Percentiles rank a stretch among this genome's conserved stretches.
phyloP scores from a whole-genome alignment of 92 coral and sea anemone genomes.

The Muricea muricata region DNA sequence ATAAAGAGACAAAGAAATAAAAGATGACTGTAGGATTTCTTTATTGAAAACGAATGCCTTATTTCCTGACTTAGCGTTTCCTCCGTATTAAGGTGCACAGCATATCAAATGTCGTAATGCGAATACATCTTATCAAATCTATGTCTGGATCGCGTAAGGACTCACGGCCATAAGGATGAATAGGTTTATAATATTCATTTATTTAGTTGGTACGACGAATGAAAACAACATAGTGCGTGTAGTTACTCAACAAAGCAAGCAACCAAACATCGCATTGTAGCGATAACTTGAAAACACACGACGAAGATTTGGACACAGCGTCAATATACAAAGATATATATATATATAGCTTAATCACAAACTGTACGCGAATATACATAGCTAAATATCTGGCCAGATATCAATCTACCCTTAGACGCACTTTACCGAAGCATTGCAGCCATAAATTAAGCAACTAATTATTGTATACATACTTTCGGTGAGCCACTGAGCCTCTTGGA shows the following conservation, averaged over 20 bases:
- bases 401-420: neutral
- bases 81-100: no score
- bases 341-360: neutral
- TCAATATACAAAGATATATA: no score
- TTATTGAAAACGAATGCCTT: neutral
- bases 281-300: neutral
- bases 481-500: neutral
- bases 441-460: neutral
- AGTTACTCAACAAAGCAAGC: neutral
- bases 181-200: neutral
- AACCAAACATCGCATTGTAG: neutral
- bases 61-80: neutral
- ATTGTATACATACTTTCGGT: neutral
- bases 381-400: neutral
- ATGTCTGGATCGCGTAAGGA: neutral
- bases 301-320: no score
- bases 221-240: neutral
- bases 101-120: neutral
- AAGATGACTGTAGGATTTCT: neutral
- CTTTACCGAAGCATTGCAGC: neutral
- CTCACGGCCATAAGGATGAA: neutral
- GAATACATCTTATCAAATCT: neutral
- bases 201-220: neutral
- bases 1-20: neutral
- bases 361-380: no score